Conservation (phyloP, 2,797 vertebrate species). For the Rhadinocentrus ornatus region DNA sequence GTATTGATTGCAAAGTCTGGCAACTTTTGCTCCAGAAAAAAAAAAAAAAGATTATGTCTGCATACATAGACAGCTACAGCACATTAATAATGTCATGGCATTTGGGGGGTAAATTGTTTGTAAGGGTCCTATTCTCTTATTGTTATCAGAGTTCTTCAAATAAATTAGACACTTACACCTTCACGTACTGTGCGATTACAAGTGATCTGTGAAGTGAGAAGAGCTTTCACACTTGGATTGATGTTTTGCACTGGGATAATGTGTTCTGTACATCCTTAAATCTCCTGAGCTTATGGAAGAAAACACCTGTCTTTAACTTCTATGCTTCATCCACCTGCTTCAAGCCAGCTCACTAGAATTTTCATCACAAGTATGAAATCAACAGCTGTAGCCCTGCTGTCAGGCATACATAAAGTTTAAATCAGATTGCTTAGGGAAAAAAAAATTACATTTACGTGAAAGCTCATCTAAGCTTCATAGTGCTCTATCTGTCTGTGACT, state of each 20-base stretch:
- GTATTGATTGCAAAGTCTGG: neutral
- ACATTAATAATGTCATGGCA: neutral
- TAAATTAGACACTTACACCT: neutral
- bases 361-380: neutral
- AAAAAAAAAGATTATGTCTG: neutral
- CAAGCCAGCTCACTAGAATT: neutral
- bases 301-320: neutral
- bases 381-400: constrained; percentile 9
- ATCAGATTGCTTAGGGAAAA: constrained; percentile 2
- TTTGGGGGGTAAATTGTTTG: neutral
- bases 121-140: neutral
- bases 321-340: neutral
- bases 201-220: neutral
- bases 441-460: neutral
- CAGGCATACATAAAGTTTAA: constrained; percentile 2
- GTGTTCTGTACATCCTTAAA: neutral
- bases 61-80: neutral
- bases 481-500: neutral
- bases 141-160: neutral
- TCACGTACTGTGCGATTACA: neutral
- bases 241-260: neutral
- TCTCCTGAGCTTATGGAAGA: neutral
- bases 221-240: neutral
- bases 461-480: neutral
- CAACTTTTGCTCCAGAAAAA: neutral